Percentiles rank a stretch among this genome's conserved stretches.
Conservation (phyloP, 2,113 vertebrate genomes). For the Orthonyx spaldingii region DNA sequence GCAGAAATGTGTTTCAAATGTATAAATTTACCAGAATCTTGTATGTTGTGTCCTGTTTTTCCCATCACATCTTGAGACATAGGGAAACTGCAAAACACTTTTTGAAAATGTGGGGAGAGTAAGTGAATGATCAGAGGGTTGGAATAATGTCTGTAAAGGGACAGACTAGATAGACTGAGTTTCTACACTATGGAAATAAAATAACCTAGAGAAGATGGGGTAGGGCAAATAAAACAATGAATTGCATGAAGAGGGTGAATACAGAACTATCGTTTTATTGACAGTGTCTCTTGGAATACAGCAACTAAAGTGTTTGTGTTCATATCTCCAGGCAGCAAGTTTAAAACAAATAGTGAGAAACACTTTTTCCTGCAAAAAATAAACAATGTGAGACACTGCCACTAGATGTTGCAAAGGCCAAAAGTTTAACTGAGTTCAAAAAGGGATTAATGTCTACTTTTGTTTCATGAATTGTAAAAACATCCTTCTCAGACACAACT, state of each 20-base stretch:
- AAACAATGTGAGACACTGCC: neutral
- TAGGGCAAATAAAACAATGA: neutral
- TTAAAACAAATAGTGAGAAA: neutral
- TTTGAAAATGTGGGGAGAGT: neutral
- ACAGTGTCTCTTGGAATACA: neutral
- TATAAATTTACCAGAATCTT: neutral
- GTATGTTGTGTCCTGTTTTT: neutral
- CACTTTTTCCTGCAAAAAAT: neutral
- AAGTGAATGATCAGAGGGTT: neutral
- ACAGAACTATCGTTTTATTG: neutral
- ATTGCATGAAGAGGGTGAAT: neutral
- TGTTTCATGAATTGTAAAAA: constrained; percentile 23
- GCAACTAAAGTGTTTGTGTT: neutral
- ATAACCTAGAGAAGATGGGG: neutral
- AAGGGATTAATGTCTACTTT: constrained; percentile 14
- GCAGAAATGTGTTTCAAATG: neutral
- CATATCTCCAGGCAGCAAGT: neutral
- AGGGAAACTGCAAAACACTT: neutral
- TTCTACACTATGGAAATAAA: neutral
- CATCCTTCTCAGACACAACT: neutral
- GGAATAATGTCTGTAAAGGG: neutral
- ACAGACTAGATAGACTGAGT: neutral
- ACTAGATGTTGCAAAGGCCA: neutral
- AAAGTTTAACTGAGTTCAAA: constrained; percentile 25
- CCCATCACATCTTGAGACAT: neutral